Conservation (phyloP, 2,888 invertebrate genomes). For the Eurois occulta region DNA sequence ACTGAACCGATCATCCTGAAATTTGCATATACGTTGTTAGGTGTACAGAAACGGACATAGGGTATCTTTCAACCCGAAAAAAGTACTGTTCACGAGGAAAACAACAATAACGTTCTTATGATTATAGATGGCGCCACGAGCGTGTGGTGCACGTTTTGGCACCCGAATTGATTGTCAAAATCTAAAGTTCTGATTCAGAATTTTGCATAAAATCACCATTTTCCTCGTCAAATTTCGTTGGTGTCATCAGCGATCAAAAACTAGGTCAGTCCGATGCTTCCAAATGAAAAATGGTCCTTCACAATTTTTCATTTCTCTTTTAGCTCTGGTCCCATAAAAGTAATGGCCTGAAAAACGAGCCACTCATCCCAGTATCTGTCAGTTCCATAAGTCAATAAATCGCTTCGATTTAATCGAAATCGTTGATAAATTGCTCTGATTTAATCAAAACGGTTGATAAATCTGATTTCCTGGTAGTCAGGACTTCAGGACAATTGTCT, state of each 20-base stretch:
- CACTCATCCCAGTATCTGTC: slow-evolving; percentile 54
- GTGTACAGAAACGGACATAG: too few relatives aligned
- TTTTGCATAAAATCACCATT: too few relatives aligned
- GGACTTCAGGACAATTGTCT: slow-evolving; percentile 8
- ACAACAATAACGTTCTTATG: too few relatives aligned
- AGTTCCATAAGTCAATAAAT: slow-evolving; percentile 58
- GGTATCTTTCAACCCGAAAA: too few relatives aligned
- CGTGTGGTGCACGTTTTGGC: too few relatives aligned
- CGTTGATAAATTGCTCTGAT: slow-evolving; percentile 51
- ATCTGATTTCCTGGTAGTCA: slow-evolving; percentile 32
- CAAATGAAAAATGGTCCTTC: slow-evolving; percentile 52
- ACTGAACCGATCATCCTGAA: too few relatives aligned
- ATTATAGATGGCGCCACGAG: too few relatives aligned
- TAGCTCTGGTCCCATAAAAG: slow-evolving; percentile 37
- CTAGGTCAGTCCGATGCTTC: slow-evolving; percentile 46
- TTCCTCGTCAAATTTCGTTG: background rate
- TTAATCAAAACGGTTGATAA: slow-evolving; percentile 35
- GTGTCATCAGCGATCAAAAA: slow-evolving; percentile 18
- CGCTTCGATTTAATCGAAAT: slow-evolving; percentile 44
- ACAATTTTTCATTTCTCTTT: slow-evolving; percentile 36
- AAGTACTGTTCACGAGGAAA: too few relatives aligned
- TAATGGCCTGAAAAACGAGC: slow-evolving; percentile 55
- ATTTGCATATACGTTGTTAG: too few relatives aligned
- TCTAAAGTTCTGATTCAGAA: too few relatives aligned
- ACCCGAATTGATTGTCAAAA: too few relatives aligned